A percentile compares a stretch with the other conserved stretches of the same genome.
Evolutionary conservation across 2,113 vertebrate genomes (phyloP).

Genomic region (Calonectris borealis): DNA sequence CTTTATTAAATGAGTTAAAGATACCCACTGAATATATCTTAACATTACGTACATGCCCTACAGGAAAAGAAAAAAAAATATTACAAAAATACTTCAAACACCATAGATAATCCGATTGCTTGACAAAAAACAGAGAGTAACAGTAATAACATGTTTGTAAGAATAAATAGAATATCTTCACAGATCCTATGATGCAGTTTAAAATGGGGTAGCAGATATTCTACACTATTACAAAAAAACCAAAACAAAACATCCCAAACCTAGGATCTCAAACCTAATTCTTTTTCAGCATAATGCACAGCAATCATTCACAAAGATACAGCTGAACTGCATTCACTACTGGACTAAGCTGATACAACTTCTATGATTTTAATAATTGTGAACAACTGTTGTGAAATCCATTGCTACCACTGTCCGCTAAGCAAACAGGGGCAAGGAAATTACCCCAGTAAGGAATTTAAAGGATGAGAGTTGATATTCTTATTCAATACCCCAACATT

Average conservation of each 20-base stretch:
- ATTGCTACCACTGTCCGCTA: background rate
- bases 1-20: constrained; percentile 54
- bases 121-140: background rate
- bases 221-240: background rate
- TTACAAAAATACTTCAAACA: constrained; percentile 16
- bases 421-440: background rate
- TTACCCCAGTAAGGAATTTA: background rate
- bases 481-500: background rate
- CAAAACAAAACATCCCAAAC: background rate
- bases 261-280: background rate
- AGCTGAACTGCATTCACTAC: background rate
- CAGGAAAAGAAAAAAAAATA: background rate
- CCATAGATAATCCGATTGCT: background rate
- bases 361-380: background rate
- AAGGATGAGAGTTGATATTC: background rate
- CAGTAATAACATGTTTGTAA: background rate
- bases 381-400: background rate
- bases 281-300: background rate
- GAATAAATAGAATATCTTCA: background rate
- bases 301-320: background rate
- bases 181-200: background rate
- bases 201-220: background rate
- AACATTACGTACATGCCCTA: background rate
- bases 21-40: constrained; percentile 7
- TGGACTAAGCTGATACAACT: background rate